These are phyloP conservation scores for Chromoteleia sp. DNA, from an alignment of 2,888 invertebrate species.

Conservation along the genomic window DNA sequence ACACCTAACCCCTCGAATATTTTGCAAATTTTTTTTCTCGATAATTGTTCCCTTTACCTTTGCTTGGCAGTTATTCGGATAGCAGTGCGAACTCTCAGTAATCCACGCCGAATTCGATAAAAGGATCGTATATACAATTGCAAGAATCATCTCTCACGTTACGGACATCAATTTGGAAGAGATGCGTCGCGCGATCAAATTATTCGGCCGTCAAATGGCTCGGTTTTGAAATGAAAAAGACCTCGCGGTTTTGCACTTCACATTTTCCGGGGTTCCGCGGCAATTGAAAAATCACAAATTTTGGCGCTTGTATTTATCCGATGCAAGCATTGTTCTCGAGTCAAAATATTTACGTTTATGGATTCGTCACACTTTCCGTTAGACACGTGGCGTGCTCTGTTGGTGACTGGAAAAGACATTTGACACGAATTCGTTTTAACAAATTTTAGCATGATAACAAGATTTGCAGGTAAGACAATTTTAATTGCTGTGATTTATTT, in stretches of 20 bases:
- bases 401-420: neutral
- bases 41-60: constrained; percentile 70
- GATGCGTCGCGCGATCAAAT: constrained; percentile 6
- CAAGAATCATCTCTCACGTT: constrained; percentile 73
- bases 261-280: constrained; percentile 24
- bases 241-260: neutral
- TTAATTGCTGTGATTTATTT: neutral
- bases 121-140: constrained; percentile 64
- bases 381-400: constrained; percentile 20
- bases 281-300: constrained; percentile 20
- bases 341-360: constrained; percentile 57
- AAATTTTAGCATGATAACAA: too few relatives aligned
- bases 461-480: too few relatives aligned
- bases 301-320: constrained; percentile 32
- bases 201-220: neutral
- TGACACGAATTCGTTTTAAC: constrained; percentile 6
- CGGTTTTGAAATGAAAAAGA: neutral
- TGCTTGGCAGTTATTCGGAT: constrained; percentile 77
- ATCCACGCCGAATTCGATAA: constrained; percentile 66
- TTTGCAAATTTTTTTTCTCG: too few relatives aligned
- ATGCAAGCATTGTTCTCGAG: constrained; percentile 7
- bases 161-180: constrained; percentile 49
- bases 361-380: constrained; percentile 12
- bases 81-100: constrained; percentile 74
- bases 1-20: too few relatives aligned